Base-by-base conservation (phyloP, 2,888 invertebrate species). In the Cynaeus angustus region DNA sequence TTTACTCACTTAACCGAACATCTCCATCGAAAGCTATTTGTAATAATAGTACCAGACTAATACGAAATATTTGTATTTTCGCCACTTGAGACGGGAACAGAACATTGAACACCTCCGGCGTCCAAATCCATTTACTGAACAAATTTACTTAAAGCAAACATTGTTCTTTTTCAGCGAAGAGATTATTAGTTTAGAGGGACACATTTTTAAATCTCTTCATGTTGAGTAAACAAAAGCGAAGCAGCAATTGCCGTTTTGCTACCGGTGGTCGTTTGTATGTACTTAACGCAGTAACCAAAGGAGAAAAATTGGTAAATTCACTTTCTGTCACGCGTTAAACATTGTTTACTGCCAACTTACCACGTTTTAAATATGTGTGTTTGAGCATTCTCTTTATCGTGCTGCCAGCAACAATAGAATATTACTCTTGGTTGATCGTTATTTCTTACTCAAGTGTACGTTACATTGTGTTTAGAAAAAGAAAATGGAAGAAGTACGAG, bases 71-170 rank as follows among this genome's bases (percentile, higher is more conserved):
- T 59, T 67, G 50, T 67, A 43, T 61, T 68, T 68, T 68, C 55
- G 68, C 62, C 62, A 68, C 68, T 68, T 38, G 68, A 68, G 68
- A 68, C 68, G 13, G 62, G 68, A 68, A 26, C 68, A 58, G 62
- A 61, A 46, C 55, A 62, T 66, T 72, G 72, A 76, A 79, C 78
- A 79, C 79, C 79, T 79, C 75, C 74, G 73, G 79, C 78, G 81
- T 80, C 81, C 79, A 78, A 82, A 79, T 82, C 83, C 83, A 83
- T 83, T 83, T 83, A 82, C 80, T 80, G 80, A 80, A 80, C 82
- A 82, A 82, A 83, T 82, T 81, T 80, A 75, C 76, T 69, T 41
- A 28, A 67, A 46, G 74, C 74, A 79, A 81, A 80, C 79, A 80
- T 80, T 79, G 61, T 61, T 68, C 75, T 78, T 80, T 79, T 79